Base-by-base conservation (phyloP, 2,113 vertebrate genomes). In the Sporophila hypoxantha region DNA sequence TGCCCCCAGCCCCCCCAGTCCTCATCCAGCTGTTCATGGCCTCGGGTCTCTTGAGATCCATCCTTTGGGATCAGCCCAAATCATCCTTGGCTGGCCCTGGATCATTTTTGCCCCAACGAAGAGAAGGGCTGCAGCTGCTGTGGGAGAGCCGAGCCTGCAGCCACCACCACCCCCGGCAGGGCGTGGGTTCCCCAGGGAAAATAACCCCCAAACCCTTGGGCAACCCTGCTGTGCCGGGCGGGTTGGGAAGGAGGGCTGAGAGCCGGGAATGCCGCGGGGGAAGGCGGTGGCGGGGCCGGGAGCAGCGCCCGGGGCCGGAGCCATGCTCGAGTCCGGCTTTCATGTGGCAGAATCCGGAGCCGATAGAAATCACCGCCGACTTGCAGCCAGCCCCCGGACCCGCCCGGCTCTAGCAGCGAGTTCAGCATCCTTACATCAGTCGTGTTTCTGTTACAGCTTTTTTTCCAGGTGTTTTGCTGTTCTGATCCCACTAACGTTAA, bases 221-320 rank as follows among this genome's bases (percentile, higher is more conserved):
- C 1, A 1, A 21, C 55, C 19, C 4, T 2, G 3, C 27, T 12
- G 44, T 36, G 37, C 53, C 1, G 2, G 42, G 10, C 0, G 1
- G 42, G 25, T 15, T 23, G 80, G 92, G 69, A 74, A 55, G 30
- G 30, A 32, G 18, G 30, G 30, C 52, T 55, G 52, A 20, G 52
- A 32, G 52, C 52, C 30, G 90, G 92, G 74, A 74, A 83, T 36
- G 73, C 68, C 2, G 4, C 1, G 12, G 39, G 57, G 34, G 6
- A 65, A 39, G 80, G 69, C 2, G 8, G 41, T 5, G 74, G 16
- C 50, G 17, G 27, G 17, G 16, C 50, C 50, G 50, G 27, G 49
- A 82, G 79, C 66, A 15, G 57, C 5, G 1, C 69, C 66, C 1
- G 3, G 37, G 75, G 79, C 52, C 2, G 8, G 49, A 71, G 36